phyloP scores from a whole-genome alignment of 1,140 invertebrate genomes.

The Hyles vespertilio region DNA sequence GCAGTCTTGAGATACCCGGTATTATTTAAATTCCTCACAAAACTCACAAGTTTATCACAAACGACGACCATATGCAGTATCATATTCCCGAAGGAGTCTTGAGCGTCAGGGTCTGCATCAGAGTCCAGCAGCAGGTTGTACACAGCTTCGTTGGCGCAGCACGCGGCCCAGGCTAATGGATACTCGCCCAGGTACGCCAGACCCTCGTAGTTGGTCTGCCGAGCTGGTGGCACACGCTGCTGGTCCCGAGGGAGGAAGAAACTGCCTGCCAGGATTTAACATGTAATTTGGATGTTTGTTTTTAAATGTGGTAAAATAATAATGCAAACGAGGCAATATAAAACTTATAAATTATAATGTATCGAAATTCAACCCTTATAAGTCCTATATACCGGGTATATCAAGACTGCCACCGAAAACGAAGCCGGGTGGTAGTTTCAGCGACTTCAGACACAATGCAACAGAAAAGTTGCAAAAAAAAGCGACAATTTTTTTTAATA shows the following conservation, averaged over 20 bases:
- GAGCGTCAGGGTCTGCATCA: conserved; percentile 93
- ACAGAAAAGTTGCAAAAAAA: no score
- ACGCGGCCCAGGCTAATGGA: conserved; percentile 97
- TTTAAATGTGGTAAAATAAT: background rate
- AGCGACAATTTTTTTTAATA: no score
- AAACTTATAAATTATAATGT: no score
- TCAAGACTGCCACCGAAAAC: no score
- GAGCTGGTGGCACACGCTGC: conserved; percentile 83
- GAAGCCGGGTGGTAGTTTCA: no score
- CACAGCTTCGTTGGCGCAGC: conserved; percentile 97
- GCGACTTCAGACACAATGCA: no score
- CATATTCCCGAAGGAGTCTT: conserved; percentile 96
- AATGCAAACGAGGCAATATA: no score
- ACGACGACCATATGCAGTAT: conserved; percentile 99
- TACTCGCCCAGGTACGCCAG: conserved; percentile 97
- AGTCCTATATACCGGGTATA: no score
- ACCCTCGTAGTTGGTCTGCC: conserved; percentile 95
- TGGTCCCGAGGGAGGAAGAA: conserved; percentile 96
- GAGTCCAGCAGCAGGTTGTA: conserved; percentile 96
- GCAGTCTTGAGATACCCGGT: no score
- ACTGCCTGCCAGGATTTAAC: conserved; percentile 77
- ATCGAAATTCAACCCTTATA: no score
- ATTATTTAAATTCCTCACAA: background rate
- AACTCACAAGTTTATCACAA: conserved; percentile 92
- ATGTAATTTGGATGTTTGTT: no score